Evolutionary conservation across 2,888 invertebrate genomes (phyloP).

Genomic region (Drosophila borealis): DNA sequence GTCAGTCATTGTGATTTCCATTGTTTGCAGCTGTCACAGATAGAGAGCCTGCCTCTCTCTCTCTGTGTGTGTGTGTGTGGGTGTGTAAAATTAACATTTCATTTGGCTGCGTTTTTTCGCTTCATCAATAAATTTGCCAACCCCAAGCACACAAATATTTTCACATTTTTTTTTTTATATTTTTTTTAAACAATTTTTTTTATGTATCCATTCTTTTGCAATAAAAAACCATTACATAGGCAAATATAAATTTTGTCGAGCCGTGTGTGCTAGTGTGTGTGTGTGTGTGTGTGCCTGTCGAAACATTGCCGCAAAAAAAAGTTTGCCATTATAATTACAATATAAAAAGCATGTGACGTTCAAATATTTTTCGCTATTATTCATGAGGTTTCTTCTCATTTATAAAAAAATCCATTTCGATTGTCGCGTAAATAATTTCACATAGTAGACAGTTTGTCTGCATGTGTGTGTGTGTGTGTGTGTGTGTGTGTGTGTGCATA

Average conservation of each 20-base stretch:
- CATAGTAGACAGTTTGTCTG: not conserved
- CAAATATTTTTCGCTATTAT: slow-evolving; percentile 74
- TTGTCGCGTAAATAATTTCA: slow-evolving; percentile 60
- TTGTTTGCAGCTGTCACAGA: slow-evolving; percentile 71
- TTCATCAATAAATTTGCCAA: slow-evolving; percentile 72
- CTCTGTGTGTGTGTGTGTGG: slow-evolving; percentile 17
- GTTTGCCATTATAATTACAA: slow-evolving; percentile 67
- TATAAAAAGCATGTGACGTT: slow-evolving; percentile 69
- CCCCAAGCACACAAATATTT: slow-evolving; percentile 41
- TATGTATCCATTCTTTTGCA: slow-evolving; percentile 44
- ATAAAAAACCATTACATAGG: slow-evolving; percentile 77
- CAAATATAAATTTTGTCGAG: slow-evolving; percentile 64
- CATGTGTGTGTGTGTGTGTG: not conserved
- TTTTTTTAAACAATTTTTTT: slow-evolving; percentile 25
- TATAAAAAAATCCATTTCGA: slow-evolving; percentile 48
- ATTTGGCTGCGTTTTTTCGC: slow-evolving; percentile 69
- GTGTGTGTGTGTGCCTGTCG: slow-evolving; percentile 33
- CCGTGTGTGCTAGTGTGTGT: slow-evolving; percentile 8
- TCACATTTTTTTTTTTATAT: slow-evolving; percentile 26
- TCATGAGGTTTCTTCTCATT: slow-evolving; percentile 59
- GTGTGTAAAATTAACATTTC: slow-evolving; percentile 77
- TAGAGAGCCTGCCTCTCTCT: slow-evolving; percentile 9
- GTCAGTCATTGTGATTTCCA: slow-evolving; percentile 62
- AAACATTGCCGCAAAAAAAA: slow-evolving; percentile 49
- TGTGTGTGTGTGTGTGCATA: too few relatives aligned